A percentile compares a stretch with the other conserved stretches of the same genome.
These are phyloP conservation scores for Smittia sp. DNA, from an alignment of 2,888 invertebrate genomes.

Conservation along the genomic window DNA sequence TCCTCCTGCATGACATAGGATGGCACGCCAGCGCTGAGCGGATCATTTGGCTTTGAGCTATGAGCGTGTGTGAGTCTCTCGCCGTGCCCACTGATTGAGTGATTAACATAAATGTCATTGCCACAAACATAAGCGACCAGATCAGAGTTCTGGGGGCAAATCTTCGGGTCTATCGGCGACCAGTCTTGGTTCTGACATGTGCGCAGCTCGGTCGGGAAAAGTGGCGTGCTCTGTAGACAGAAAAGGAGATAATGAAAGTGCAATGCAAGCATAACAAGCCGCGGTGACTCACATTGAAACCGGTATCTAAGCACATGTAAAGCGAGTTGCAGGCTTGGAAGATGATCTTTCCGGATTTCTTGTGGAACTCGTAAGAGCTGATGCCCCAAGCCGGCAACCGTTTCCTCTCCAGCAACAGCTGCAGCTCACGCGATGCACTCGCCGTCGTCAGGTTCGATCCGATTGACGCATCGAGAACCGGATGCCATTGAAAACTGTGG, in stretches of 20 bases:
- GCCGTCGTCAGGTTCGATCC: slow-evolving; percentile 63
- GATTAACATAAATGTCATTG: slow-evolving; percentile 86
- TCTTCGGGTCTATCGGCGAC: slow-evolving; percentile 75
- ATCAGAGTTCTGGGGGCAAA: slow-evolving; percentile 59
- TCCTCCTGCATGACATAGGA: slow-evolving; percentile 99
- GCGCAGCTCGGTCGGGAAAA: slow-evolving; percentile 66
- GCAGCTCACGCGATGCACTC: slow-evolving; percentile 76
- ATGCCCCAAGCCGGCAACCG: slow-evolving; percentile 91
- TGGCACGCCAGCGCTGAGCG: slow-evolving; percentile 89
- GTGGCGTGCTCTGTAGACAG: slow-evolving; percentile 56
- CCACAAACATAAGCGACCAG: slow-evolving; percentile 87
- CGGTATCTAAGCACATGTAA: slow-evolving; percentile 78
- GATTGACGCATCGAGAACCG: slow-evolving; percentile 75
- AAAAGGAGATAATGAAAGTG: no score
- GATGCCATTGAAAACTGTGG: slow-evolving; percentile 72
- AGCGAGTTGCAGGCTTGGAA: slow-evolving; percentile 88
- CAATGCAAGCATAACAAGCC: no score
- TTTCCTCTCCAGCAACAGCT: slow-evolving; percentile 86
- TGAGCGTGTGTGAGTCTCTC: slow-evolving; percentile 69
- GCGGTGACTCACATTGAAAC: slow-evolving; percentile 60
- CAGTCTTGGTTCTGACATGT: slow-evolving; percentile 62
- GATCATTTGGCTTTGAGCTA: slow-evolving; percentile 73
- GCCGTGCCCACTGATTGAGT: slow-evolving; percentile 61
- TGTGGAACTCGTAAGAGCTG: slow-evolving; percentile 86
- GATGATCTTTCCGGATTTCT: slow-evolving; percentile 76